phyloP scores from a whole-genome alignment of 53 echinoderm and acorn worm genomes.

The Paelopatides confundens region DNA sequence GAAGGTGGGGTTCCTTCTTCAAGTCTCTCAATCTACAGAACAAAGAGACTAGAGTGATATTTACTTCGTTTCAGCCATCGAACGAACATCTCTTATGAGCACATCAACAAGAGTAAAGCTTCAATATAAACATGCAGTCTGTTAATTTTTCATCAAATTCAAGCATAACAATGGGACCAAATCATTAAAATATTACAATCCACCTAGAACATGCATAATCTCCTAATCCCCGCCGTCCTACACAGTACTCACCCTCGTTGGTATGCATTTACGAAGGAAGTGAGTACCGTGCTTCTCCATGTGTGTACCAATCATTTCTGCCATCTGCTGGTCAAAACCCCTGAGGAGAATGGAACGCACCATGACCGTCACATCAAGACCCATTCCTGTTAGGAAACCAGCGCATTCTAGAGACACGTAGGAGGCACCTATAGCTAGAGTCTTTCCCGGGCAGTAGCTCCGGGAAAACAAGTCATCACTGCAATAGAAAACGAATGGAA shows the following conservation, averaged over 20 bases:
- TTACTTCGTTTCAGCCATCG: too few species aligned
- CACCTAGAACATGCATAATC: too few species aligned
- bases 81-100: too few species aligned
- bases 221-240: neutral
- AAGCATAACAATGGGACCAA: too few species aligned
- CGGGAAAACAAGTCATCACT: constrained; percentile 97
- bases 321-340: constrained; percentile 96
- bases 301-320: constrained; percentile 74
- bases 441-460: constrained; percentile 91
- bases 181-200: too few species aligned
- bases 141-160: neutral
- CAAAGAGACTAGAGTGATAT: too few species aligned
- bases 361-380: constrained; percentile 95
- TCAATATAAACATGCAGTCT: neutral
- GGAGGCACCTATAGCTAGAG: constrained; percentile 92
- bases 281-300: constrained; percentile 89
- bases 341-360: constrained; percentile 93
- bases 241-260: constrained; percentile 76
- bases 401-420: constrained; percentile 98
- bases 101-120: too few species aligned
- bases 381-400: constrained; percentile 93
- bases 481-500: neutral
- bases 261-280: constrained; percentile 83
- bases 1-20: constrained; percentile 81
- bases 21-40: constrained; percentile 80